Base-by-base conservation (phyloP, 2,797 vertebrate genomes). In the Hemitrygon akajei region DNA sequence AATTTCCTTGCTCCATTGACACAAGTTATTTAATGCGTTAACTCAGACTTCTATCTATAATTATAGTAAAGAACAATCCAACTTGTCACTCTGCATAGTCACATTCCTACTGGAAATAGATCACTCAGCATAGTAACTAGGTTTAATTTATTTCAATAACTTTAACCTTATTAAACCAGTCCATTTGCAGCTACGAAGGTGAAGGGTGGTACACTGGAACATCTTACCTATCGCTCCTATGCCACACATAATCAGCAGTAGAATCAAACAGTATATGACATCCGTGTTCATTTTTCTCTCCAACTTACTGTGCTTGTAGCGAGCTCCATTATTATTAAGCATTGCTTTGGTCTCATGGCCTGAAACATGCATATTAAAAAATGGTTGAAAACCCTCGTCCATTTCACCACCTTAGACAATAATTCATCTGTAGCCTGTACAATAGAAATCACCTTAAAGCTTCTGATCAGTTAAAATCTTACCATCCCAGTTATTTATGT, bases 261-360 rank as follows among this genome's bases (percentile, higher is more conserved):
- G 96, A 76, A 97, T 96, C 93, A 99, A 96, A 93, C 98, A 99
- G 94, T 97, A 96, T 95, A 99, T 96, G 94, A 99, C 96, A 77
- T 99, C 97, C 0, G 0, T 95, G 94, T 99, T 99, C 96, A 99
- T 97, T 93, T 95, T 96, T 80, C 96, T 97, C 96, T 99, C 98
- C 0, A 99, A 96, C 96, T 97, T 98, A 97, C 99, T 99, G 95
- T 98, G 97, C 94, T 99, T 99, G 96, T 98, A 98, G 60, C 98
- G 97, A 0, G 98, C 96, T 2, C 97, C 97, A 0, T 95, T 97
- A 95, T 98, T 98, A 96, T 99, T 99, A 34, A 99, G 96, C 98
- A 99, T 98, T 94, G 98, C 97, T 96, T 99, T 99, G 0, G 98
- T 98, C 95, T 99, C 98, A 12, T 98, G 98, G 93, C 99, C 99